Evolutionary conservation across 1,140 invertebrate species (phyloP).

Genomic region (Saccostrea cuccullata): DNA sequence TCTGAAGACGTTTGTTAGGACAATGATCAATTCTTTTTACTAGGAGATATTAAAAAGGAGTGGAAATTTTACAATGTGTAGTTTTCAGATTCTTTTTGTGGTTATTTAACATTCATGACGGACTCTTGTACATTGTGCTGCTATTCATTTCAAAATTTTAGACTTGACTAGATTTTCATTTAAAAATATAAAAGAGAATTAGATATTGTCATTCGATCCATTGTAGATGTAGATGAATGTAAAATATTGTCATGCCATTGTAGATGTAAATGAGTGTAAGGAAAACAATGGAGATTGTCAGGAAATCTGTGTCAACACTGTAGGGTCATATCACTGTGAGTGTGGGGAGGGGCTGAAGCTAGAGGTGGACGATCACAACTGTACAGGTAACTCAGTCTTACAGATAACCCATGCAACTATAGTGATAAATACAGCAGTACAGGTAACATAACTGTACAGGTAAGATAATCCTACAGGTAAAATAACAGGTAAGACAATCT

Average conservation of each 20-base stretch:
- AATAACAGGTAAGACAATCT: neutral
- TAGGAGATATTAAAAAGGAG: too few relatives aligned
- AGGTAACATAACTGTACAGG: neutral
- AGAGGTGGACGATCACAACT: slow-evolving; percentile 18
- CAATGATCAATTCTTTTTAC: too few relatives aligned
- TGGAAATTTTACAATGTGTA: too few relatives aligned
- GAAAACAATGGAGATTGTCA: slow-evolving; percentile 77
- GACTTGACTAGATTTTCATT: too few relatives aligned
- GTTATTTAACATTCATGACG: too few relatives aligned
- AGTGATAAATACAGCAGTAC: neutral
- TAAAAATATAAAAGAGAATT: neutral
- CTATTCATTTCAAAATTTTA: too few relatives aligned
- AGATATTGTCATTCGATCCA: neutral
- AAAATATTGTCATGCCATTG: neutral
- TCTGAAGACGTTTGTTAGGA: too few relatives aligned
- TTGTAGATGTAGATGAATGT: slow-evolving; percentile 77
- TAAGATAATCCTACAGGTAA: too few relatives aligned
- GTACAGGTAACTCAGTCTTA: slow-evolving; percentile 16
- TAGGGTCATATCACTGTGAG: slow-evolving; percentile 65
- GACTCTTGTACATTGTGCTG: too few relatives aligned
- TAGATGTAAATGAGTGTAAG: slow-evolving; percentile 77
- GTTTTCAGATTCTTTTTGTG: too few relatives aligned
- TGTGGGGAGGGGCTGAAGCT: slow-evolving; percentile 62
- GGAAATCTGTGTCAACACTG: slow-evolving; percentile 71
- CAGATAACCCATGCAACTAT: neutral